Conservation (phyloP, 2,888 invertebrate species). For the Orgyia antiqua region DNA sequence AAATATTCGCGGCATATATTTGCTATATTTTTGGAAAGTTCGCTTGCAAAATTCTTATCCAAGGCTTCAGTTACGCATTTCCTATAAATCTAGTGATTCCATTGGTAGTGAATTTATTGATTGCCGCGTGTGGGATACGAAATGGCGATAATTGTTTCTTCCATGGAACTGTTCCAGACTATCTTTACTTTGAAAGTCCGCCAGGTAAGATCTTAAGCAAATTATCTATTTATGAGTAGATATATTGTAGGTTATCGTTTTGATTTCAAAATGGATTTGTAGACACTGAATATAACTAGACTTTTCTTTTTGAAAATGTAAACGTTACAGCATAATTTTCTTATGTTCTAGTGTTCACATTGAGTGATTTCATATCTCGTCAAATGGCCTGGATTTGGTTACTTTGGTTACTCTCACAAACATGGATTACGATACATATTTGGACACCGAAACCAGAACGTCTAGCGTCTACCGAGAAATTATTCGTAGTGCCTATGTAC, state of each 20-base stretch:
- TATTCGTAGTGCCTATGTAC: slow-evolving; percentile 97
- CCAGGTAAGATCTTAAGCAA: slow-evolving; percentile 73
- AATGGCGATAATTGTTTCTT: slow-evolving; percentile 93
- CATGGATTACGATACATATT: slow-evolving; percentile 97
- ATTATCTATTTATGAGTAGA: no score
- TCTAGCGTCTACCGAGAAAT: slow-evolving; percentile 96
- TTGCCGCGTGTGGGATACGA: slow-evolving; percentile 92
- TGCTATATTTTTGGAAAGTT: slow-evolving; percentile 97
- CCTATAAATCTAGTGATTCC: slow-evolving; percentile 97
- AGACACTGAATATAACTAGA: no score
- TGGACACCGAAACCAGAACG: slow-evolving; percentile 99
- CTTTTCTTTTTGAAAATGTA: no score
- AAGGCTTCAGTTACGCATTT: slow-evolving; percentile 97
- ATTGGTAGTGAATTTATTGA: slow-evolving; percentile 90
- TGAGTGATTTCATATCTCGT: slow-evolving; percentile 89
- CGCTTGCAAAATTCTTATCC: slow-evolving; percentile 97
- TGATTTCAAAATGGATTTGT: no score
- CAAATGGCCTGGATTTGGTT: slow-evolving; percentile 97
- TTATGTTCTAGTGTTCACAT: slow-evolving; percentile 78
- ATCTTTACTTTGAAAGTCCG: slow-evolving; percentile 95
- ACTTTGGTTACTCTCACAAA: slow-evolving; percentile 94
- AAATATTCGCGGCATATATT: slow-evolving; percentile 89
- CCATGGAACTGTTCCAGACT: slow-evolving; percentile 90
- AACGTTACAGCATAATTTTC: neutral
- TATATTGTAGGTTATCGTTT: no score